Conservation (phyloP, 2,797 vertebrate species). For the Threskiornis aethiopicus region DNA sequence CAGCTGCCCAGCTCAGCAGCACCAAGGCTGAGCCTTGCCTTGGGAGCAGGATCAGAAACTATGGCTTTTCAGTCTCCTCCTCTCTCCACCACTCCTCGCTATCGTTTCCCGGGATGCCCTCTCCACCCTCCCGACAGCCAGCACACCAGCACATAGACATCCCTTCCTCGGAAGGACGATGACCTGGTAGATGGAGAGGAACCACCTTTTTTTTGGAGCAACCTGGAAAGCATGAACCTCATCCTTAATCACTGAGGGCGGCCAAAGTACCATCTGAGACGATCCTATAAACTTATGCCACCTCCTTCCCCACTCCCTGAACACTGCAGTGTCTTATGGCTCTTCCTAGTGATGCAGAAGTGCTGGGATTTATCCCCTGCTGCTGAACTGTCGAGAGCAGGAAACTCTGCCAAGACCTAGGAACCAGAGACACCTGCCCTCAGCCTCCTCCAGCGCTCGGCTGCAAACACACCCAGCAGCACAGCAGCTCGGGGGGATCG, state of each 20-base stretch:
- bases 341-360: not conserved
- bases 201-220: not conserved
- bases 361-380: not conserved
- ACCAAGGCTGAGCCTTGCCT: not conserved
- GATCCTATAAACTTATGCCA: not conserved
- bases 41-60: not conserved
- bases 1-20: not conserved
- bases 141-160: not conserved
- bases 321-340: not conserved
- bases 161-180: accelerated
- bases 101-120: not conserved
- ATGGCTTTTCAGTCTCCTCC: accelerated
- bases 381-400: not conserved
- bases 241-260: not conserved
- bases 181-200: not conserved
- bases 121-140: not conserved
- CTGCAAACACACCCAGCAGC: not conserved
- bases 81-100: not conserved
- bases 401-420: not conserved
- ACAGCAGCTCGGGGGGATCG: not conserved
- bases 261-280: not conserved
- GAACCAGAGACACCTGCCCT: conserved; percentile 16
- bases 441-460: not conserved
- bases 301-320: not conserved
- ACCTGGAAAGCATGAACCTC: not conserved